Evolutionary conservation across 2,888 invertebrate species (phyloP), one percentile per base, ranked within the genome.

Genomic region (Zonitis immaculata): DNA sequence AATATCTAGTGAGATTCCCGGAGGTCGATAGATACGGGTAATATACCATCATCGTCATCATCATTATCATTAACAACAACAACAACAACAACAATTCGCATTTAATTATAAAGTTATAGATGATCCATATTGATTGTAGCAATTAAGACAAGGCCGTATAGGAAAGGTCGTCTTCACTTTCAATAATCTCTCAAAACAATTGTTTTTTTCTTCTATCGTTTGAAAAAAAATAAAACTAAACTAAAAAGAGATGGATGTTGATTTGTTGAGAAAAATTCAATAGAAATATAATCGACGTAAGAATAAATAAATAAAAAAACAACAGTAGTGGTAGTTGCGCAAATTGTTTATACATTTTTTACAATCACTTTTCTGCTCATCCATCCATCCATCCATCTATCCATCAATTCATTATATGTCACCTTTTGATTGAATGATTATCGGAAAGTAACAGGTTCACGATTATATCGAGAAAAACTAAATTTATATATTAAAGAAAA

Each of bases 41-140:
- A 52, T 61, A 60, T 58, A 58, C 61, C 54, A 62, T 60, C 59
- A 57, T 16, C 35, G 12, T 32, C 32, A 32, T 32, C n/a, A 32
- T 32, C n/a, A 32, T 28, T 5, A 28, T 28, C 8, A 28, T 28
- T n/a, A 2, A 12, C 14, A 35, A 18, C 9, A 35, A 18, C 4
- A 52, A 54, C 45, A 56, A 57, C 61, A 61, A n/a, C n/a, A n/a
- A 35, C 35, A 16, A 35, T 35, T 35, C 60, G 64, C 65, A 58
- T 68, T 67, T 65, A 67, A 60, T 57, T 50, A 53, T 46, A 42
- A 47, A 26, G 54, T 42, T 48, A 7, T 53, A 66, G 68, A 69
- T 71, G 69, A 67, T 69, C 69, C 63, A 71, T 64, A 71, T 71
- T 67, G 69, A 69, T 69, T 66, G 62, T 55, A 60, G 65, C 65